Percentiles rank a stretch among this genome's conserved stretches.
Evolutionary conservation across 2,888 invertebrate species (phyloP).

Genomic region (Colostygia pectinataria): DNA sequence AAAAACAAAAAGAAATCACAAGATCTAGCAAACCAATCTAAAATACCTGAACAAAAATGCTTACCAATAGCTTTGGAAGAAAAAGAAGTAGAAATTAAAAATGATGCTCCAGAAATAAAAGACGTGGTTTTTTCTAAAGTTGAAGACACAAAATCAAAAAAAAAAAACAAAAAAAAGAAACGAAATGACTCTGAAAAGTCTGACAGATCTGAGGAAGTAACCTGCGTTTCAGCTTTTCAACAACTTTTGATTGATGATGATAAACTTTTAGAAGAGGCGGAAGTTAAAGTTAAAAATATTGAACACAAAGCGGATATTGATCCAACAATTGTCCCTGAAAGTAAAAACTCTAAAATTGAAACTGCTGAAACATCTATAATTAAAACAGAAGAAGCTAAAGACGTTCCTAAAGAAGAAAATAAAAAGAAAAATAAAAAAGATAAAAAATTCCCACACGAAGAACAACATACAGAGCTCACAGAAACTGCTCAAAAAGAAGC

Average conservation of each 20-base stretch:
- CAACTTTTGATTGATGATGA: slow-evolving; percentile 46
- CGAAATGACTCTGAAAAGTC: slow-evolving; percentile 64
- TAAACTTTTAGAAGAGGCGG: slow-evolving; percentile 25
- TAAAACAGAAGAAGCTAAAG: slow-evolving; percentile 20
- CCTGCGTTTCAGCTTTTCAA: slow-evolving; percentile 62
- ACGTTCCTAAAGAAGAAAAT: slow-evolving; percentile 23
- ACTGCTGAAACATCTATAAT: not conserved
- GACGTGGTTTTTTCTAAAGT: slow-evolving; percentile 19
- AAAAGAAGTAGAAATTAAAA: slow-evolving; percentile 18
- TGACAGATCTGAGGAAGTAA: slow-evolving; percentile 55
- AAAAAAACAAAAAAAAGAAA: slow-evolving; percentile 73
- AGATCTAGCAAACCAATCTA: slow-evolving; percentile 32
- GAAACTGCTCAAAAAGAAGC: slow-evolving; percentile 5
- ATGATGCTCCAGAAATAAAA: slow-evolving; percentile 19
- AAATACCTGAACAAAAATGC: slow-evolving; percentile 18
- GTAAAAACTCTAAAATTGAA: slow-evolving; percentile 13
- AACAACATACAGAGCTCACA: slow-evolving; percentile 17
- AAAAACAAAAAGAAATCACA: slow-evolving; percentile 63
- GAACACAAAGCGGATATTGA: slow-evolving; percentile 4
- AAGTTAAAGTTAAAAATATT: slow-evolving; percentile 20
- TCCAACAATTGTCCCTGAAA: slow-evolving; percentile 9
- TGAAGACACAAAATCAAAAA: slow-evolving; percentile 44
- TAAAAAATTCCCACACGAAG: slow-evolving; percentile 36
- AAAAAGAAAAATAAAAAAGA: slow-evolving; percentile 49
- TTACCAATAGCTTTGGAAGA: slow-evolving; percentile 8